Percentiles rank a stretch among this genome's conserved stretches.
Evolutionary conservation across 2,797 vertebrate genomes (phyloP).

Genomic region (Mycteria americana): DNA sequence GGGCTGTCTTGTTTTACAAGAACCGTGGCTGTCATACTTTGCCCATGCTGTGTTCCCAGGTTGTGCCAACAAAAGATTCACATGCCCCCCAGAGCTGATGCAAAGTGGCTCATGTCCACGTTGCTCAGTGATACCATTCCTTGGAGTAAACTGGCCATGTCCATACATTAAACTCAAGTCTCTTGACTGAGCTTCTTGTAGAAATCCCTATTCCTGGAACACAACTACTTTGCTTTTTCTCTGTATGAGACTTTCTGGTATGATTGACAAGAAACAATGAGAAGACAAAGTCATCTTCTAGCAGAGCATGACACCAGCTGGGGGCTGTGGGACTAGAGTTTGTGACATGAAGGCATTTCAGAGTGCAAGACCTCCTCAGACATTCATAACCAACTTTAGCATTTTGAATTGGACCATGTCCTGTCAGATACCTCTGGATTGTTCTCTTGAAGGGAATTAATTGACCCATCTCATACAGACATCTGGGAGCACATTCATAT

Average conservation of each 20-base stretch:
- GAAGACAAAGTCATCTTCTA: neutral
- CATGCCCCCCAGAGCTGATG: neutral
- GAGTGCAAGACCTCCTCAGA: neutral
- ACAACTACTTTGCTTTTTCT: neutral
- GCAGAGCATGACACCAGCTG: neutral
- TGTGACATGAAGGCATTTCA: neutral
- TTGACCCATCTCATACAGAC: neutral
- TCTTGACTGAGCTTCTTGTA: neutral
- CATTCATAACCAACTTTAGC: neutral
- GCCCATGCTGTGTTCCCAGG: neutral
- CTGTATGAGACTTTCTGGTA: neutral
- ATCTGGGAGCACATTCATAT: neutral
- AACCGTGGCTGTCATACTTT: neutral
- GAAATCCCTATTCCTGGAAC: neutral
- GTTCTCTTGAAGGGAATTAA: neutral
- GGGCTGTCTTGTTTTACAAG: neutral
- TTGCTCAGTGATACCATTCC: neutral
- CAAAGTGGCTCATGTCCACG: neutral
- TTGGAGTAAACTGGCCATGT: neutral
- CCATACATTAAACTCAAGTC: neutral
- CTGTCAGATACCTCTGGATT: neutral
- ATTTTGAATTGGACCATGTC: neutral
- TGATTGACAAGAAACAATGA: neutral
- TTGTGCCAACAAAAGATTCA: neutral
- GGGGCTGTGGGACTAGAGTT: neutral